Evolutionary conservation across 2,888 invertebrate species (phyloP), one percentile per base, ranked within the genome.

Genomic region (Morpho helenor): DNA sequence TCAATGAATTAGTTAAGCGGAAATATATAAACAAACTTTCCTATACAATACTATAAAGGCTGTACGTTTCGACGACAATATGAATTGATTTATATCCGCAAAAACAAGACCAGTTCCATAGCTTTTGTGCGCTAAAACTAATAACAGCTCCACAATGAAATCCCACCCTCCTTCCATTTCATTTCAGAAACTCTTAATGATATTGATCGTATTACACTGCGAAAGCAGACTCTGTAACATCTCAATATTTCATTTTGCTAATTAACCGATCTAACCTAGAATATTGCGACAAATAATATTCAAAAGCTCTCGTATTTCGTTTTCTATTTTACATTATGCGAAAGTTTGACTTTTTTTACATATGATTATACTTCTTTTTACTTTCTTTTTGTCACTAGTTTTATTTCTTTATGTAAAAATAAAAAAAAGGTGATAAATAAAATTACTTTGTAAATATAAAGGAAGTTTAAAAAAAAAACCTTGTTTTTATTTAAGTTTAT

Each of bases 181-280:
- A 75, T 76, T 78, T 77, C 76, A 70, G 73, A 74, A 31, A 69
- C 71, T 75, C 72, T 58, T 77, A 79, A 79, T 79, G 79, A 77
- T 82, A 81, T 84, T 76, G 84, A 82, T 84, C 79, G 78, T 67
- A 73, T 75, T 77, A 73, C 73, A 67, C 71, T 72, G 68, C 62
- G 62, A 66, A 60, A 67, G 62, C 64, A 66, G 67, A 66, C 59
- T 56, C 59, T 59, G 57, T 57, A 62, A 66, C 64, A 59, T 63
- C 56, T 60, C 65, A 62, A 65, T 65, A 64, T 67, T 66, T 63
- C 63, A 63, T 63, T 58, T 63, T 54, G 53, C 61, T 66, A 66
- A 66, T 69, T 67, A 67, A 66, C 60, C 54, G 52, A 56, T 56
- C 58, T 61, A 31, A 31, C 31, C 31, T 31, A 31, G 2, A 31